These are phyloP conservation scores for Hippocampus zosterae DNA, from an alignment of 2,113 vertebrate genomes.

Conservation along the genomic window DNA sequence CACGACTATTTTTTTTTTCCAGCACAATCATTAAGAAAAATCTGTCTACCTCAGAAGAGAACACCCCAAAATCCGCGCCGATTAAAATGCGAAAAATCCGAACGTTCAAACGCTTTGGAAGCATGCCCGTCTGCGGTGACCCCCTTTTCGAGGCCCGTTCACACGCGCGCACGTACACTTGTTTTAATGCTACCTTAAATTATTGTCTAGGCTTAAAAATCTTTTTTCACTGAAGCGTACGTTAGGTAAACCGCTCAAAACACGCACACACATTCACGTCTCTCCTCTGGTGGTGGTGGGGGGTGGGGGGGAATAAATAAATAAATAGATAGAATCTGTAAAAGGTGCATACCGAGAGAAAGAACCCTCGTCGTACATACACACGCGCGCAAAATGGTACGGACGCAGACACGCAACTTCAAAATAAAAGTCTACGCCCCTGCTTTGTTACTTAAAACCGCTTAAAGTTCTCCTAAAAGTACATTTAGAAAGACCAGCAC, in stretches of 20 bases:
- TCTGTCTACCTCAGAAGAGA: slow-evolving; percentile 19
- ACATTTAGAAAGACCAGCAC: slow-evolving; percentile 65
- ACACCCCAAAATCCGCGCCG: slow-evolving; percentile 8
- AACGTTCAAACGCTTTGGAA: slow-evolving; percentile 68
- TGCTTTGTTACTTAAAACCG: slow-evolving; percentile 70
- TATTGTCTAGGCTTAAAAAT: slow-evolving; percentile 70
- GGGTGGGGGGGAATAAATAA: slow-evolving; percentile 75
- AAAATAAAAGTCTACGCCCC: slow-evolving; percentile 55
- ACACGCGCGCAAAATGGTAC: slow-evolving; percentile 23
- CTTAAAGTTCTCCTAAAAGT: slow-evolving; percentile 71
- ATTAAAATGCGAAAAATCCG: slow-evolving; percentile 39
- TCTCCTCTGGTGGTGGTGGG: slow-evolving; percentile 42
- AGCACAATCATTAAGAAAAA: neutral
- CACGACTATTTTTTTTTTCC: neutral
- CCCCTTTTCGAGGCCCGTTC: slow-evolving; percentile 64
- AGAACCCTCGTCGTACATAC: slow-evolving; percentile 51
- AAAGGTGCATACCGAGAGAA: slow-evolving; percentile 73
- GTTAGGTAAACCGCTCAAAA: slow-evolving; percentile 51
- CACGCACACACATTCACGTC: slow-evolving; percentile 38
- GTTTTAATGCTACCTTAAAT: slow-evolving; percentile 72
- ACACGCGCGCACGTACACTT: slow-evolving; percentile 23
- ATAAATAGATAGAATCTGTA: slow-evolving; percentile 79
- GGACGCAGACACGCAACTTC: slow-evolving; percentile 36
- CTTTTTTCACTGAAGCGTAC: slow-evolving; percentile 61
- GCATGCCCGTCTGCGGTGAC: slow-evolving; percentile 69